A percentile compares a stretch with the other conserved stretches of the same genome.
Evolutionary conservation across 2,797 vertebrate species (phyloP).

Genomic region (Brachyalestes nurse): DNA sequence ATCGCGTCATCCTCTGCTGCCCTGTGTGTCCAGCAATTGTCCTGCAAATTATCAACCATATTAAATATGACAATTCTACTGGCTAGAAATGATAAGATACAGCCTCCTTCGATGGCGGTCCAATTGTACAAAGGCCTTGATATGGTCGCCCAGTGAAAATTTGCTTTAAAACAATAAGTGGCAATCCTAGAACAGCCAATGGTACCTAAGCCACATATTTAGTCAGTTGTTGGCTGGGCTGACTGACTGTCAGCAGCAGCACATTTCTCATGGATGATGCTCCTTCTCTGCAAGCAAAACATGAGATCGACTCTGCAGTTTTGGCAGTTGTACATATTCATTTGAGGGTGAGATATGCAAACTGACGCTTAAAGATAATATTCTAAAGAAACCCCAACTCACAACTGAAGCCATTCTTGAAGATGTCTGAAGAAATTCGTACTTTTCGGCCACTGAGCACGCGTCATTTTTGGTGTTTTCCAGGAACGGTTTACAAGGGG

Average conservation of each 20-base stretch:
- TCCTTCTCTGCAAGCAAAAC: not conserved
- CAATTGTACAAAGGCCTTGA: not conserved
- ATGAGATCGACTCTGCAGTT: not conserved
- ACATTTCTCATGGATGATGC: not conserved
- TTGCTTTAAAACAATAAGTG: not conserved
- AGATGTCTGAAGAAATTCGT: not conserved
- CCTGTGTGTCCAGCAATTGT: constrained; percentile 27
- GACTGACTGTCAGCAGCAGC: not conserved
- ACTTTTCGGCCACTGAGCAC: not conserved
- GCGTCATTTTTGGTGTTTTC: not conserved
- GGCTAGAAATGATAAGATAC: constrained; percentile 15
- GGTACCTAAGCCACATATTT: not conserved
- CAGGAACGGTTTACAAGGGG: not conserved
- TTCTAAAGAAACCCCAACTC: not conserved
- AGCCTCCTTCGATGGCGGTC: not conserved
- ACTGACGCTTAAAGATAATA: not conserved
- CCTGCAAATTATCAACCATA: constrained; percentile 15
- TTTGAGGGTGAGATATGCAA: not conserved
- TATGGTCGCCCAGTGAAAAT: not conserved
- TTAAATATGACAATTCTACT: constrained; percentile 1
- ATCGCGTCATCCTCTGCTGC: constrained; percentile 29
- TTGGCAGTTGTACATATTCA: not conserved
- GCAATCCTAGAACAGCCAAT: not conserved
- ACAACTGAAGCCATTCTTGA: not conserved
- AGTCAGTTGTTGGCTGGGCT: no score